Conservation (phyloP, 2,113 vertebrate genomes). For the Zingel zingel region DNA sequence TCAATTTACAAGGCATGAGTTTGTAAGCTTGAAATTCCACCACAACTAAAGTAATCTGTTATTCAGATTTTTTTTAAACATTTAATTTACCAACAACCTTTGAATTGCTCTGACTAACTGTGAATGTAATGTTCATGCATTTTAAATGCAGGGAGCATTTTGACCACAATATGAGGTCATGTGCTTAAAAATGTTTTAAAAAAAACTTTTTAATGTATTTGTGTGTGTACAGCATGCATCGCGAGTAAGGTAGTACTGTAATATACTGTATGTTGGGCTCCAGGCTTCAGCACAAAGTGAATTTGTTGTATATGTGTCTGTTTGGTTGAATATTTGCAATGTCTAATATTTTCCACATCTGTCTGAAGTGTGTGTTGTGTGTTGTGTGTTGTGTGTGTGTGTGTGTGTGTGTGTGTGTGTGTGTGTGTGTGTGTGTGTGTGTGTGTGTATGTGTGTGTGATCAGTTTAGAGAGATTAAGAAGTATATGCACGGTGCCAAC, state of each 20-base stretch:
- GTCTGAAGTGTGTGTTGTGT: background rate
- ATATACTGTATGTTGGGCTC: background rate
- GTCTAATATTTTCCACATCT: background rate
- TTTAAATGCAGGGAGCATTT: conserved; percentile 3
- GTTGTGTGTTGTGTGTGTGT: too few relatives aligned
- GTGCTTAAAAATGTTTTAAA: background rate
- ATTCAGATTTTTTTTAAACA: too few relatives aligned
- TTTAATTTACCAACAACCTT: background rate
- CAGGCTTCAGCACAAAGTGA: conserved; percentile 4
- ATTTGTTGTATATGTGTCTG: background rate
- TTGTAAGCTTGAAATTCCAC: too few relatives aligned
- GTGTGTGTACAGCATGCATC: background rate
- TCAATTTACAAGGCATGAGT: too few relatives aligned
- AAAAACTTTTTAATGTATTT: background rate
- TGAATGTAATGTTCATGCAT: background rate
- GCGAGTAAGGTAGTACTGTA: background rate
- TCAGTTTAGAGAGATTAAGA: background rate
- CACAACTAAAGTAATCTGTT: too few relatives aligned
- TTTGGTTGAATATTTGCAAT: background rate
- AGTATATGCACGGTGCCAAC: conserved; percentile 18
- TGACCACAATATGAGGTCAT: background rate
- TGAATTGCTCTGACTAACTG: background rate
- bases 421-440: background rate
- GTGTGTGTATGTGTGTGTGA: background rate
- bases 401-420: too few relatives aligned